Base-by-base conservation (phyloP, 2,797 vertebrate genomes). In the Acipenser transmontanus region DNA sequence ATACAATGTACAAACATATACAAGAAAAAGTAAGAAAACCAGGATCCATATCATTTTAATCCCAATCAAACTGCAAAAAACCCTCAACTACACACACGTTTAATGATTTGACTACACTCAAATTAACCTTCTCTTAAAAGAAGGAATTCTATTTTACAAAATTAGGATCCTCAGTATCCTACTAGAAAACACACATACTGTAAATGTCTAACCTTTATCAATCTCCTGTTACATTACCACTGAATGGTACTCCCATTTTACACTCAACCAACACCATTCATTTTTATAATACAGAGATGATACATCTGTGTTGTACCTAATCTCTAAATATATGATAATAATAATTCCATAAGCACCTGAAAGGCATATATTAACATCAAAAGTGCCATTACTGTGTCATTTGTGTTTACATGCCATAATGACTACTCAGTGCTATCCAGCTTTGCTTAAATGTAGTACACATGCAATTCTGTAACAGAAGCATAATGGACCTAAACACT, bases 401-500 rank as follows among this genome's bases (percentile, higher is more conserved):
- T 59, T 84, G 74, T 67, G 85, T 87, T 83, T 78, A 86, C 82
- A 82, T 76, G 83, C 85, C 77, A 13, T 78, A 77, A 79, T 78
- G 80, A 72, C 71, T 77, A 84, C 79, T 89, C 92, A 93, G 94
- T 94, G 94, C 93, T 76, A 83, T 87, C 87, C 91, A 91, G 91
- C 88, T 85, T 85, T 85, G 87, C 88, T 83, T 83, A 86, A 84
- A 73, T 82, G 82, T 76, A 63, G 76, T 47, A 66, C 76, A 79
- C 90, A 88, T 89, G 91, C 88, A 81, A 77, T 81, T 73, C 60
- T 69, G 79, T 78, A 85, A 82, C 77, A 81, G 78, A 82, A 73
- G 77, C 79, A 61, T 67, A 76, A 77, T 75, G 63, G 73, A 74
- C 71, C 73, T 77, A 73, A 72, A 72, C 9, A 50, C 63, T 34